These are phyloP conservation scores for Dynastes grantii DNA, from an alignment of 2,888 invertebrate genomes.

Conservation along the genomic window DNA sequence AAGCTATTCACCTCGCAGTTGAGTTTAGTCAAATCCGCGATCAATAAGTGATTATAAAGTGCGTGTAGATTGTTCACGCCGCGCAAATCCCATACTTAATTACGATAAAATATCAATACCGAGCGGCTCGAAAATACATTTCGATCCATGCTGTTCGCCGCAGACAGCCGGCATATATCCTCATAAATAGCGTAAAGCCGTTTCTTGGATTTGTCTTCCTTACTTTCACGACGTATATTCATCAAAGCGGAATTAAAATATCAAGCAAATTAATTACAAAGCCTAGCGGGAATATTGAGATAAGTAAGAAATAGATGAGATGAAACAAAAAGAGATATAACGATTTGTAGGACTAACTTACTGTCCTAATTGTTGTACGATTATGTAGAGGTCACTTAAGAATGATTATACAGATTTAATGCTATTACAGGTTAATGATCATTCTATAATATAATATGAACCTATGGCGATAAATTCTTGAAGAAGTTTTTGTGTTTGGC, in stretches of 20 bases:
- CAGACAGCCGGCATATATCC: conserved; percentile 11
- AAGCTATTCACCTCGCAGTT: conserved; percentile 1
- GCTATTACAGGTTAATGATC: no score
- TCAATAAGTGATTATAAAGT: conserved; percentile 22
- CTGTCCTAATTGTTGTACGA: not conserved
- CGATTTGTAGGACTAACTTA: not conserved
- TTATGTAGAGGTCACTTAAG: no score
- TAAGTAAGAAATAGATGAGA: conserved; percentile 14
- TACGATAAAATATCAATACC: conserved; percentile 15
- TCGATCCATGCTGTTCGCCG: not conserved
- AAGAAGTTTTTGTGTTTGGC: no score
- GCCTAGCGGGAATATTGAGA: conserved; percentile 2
- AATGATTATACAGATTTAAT: no score
- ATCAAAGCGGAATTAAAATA: conserved; percentile 25
- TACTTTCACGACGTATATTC: conserved; percentile 17
- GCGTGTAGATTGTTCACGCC: conserved; percentile 18
- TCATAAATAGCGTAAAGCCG: conserved; percentile 15
- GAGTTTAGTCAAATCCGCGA: conserved; percentile 4
- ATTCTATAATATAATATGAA: no score
- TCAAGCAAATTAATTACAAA: conserved; percentile 15
- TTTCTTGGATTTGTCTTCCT: conserved; percentile 20
- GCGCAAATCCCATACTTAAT: conserved; percentile 19
- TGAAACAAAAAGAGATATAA: not conserved
- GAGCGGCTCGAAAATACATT: not conserved
- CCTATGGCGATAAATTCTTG: no score